Evolutionary conservation across 2,113 vertebrate species (phyloP), one percentile per base, ranked within the genome.

Genomic region (Crotophaga sulcirostris): DNA sequence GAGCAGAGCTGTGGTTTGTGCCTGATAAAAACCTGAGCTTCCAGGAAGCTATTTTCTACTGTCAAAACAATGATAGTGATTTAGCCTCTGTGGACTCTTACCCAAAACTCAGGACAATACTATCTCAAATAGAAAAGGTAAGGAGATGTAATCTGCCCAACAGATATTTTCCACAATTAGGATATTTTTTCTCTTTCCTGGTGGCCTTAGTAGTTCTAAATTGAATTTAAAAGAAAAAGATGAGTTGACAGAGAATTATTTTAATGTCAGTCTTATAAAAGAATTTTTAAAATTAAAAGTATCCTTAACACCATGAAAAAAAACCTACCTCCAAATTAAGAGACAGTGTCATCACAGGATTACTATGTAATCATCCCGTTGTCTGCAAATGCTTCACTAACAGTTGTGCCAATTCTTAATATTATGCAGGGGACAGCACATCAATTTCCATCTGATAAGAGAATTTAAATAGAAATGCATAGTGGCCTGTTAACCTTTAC

Each of bases 1-100:
- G 97, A 59, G 97, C 98, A 60, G 99, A 99, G 98, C 99, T 99
- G 82, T 99, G 99, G 99, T 99, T 99, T 95, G 98, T 99, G 64
- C 87, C 93, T 13, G 95, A 99, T 47, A 98, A 98, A 20, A 95
- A 66, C 63, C 96, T 99, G 36, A 97, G 86, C 76, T 98, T 97
- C 60, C 98, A 99, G 87, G 98, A 99, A 97, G 99, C 99, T 7
- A 40, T 80, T 29, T 92, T 98, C 33, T 99, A 98, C 87, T 99
- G 99, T 94, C 94, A 92, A 13, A 96, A 93, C 62, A 98, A 98
- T 63, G 98, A 94, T 75, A 99, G 99, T 93, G 98, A 96, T 84
- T 97, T 99, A 91, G 99, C 99, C 10, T 74, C 95, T 19, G 89
- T 99, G 15, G 80, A 84, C 2, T 98, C 95, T 75, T 80, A 97